Evolutionary conservation across 2,113 vertebrate genomes (phyloP).

Genomic region (Fulica atra): DNA sequence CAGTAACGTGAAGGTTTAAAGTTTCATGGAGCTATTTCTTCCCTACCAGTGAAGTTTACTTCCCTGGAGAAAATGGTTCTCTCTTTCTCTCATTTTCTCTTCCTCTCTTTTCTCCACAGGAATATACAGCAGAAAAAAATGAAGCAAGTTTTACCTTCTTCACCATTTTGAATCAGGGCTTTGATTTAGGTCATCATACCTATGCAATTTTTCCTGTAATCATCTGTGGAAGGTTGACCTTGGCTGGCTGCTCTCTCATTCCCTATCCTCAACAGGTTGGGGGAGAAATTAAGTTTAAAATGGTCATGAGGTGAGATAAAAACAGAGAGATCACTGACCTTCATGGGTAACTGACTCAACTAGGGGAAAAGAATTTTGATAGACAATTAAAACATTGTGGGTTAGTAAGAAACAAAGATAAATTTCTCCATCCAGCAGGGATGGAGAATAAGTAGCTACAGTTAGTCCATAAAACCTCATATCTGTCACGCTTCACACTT

Average conservation of each 20-base stretch:
- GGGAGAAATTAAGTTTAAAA: neutral
- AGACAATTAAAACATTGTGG: neutral
- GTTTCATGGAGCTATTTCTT: neutral
- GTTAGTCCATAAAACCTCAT: accelerated
- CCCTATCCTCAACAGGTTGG: neutral
- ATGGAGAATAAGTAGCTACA: neutral
- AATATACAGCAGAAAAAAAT: neutral
- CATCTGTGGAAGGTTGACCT: neutral
- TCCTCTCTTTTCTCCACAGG: neutral
- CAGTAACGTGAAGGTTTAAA: neutral
- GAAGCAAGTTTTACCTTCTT: neutral
- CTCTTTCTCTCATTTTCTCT: neutral
- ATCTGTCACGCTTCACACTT: neutral
- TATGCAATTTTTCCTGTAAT: neutral
- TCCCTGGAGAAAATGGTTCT: neutral
- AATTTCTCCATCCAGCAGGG: neutral
- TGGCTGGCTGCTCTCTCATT: neutral
- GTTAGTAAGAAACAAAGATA: neutral
- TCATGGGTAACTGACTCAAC: neutral
- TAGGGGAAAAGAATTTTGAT: neutral
- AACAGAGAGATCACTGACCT: neutral
- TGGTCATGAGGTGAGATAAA: neutral
- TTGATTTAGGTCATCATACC: accelerated
- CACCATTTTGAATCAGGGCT: neutral
- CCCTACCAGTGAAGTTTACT: neutral